A percentile compares a stretch with the other conserved stretches of the same genome.
Evolutionary conservation across 2,113 vertebrate genomes (phyloP).

Genomic region (Henicopernis longicauda): DNA sequence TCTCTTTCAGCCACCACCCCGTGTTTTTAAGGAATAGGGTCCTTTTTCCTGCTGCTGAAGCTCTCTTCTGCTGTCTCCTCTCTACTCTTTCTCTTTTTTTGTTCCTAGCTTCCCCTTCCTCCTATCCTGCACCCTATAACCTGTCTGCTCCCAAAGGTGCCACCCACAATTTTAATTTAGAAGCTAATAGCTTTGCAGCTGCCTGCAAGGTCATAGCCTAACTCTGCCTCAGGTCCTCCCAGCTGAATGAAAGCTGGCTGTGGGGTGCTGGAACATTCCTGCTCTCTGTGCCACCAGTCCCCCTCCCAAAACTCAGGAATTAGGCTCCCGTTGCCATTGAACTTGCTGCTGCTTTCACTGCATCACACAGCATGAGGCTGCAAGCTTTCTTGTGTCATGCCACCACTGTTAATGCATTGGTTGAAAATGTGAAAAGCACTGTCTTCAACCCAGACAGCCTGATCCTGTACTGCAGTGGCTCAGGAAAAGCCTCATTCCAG

Average conservation of each 20-base stretch:
- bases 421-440: neutral
- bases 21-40: neutral
- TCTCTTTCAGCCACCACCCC: neutral
- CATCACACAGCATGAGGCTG: neutral
- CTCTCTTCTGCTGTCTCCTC: neutral
- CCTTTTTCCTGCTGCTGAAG: neutral
- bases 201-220: neutral
- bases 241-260: neutral
- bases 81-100: neutral
- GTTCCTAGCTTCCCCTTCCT: neutral
- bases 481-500: neutral
- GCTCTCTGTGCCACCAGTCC: neutral
- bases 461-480: neutral
- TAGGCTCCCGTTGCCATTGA: rapidly evolving
- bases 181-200: neutral
- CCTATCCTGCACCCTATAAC: neutral
- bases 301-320: neutral
- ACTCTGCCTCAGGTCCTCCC: neutral
- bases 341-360: neutral
- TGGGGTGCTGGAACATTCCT: neutral
- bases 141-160: neutral
- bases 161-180: neutral
- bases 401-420: neutral
- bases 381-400: neutral
- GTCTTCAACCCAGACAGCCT: neutral